Evolutionary conservation across 2,888 invertebrate species (phyloP).

Genomic region (Chalcis sispes): DNA sequence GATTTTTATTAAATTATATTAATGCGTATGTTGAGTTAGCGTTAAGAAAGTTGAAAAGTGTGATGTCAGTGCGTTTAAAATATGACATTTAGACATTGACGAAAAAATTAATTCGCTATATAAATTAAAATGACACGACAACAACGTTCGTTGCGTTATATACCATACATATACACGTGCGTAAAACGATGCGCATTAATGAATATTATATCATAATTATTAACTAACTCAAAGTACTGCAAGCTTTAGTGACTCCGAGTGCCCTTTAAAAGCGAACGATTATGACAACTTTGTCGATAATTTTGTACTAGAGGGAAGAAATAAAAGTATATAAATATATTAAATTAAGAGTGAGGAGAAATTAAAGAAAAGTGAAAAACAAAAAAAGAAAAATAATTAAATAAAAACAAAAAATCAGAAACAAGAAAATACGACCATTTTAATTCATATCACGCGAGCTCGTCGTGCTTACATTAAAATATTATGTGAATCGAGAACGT

Average conservation of each 20-base stretch:
- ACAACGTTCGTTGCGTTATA: conserved; percentile 28
- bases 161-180: not conserved
- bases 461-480: conserved; percentile 27
- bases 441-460: conserved; percentile 62
- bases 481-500: conserved; percentile 33
- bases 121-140: not conserved
- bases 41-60: not conserved
- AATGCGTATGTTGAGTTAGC: conserved; percentile 18
- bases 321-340: conserved; percentile 41
- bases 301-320: conserved; percentile 63
- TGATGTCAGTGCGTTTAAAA: conserved; percentile 16
- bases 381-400: conserved; percentile 4
- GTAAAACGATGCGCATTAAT: conserved; percentile 6
- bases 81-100: not conserved
- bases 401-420: too few relatives aligned
- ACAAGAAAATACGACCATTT: conserved; percentile 58
- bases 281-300: conserved; percentile 56
- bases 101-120: not conserved
- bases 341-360: conserved; percentile 28
- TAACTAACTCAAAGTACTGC: conserved; percentile 31
- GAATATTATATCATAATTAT: conserved; percentile 20
- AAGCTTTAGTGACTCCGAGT: conserved; percentile 51
- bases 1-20: conserved; percentile 44
- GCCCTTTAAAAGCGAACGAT: conserved; percentile 54
- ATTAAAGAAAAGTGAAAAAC: conserved; percentile 13